Conservation (phyloP, 2,888 invertebrate genomes). For the Eustalomyia histrio region DNA sequence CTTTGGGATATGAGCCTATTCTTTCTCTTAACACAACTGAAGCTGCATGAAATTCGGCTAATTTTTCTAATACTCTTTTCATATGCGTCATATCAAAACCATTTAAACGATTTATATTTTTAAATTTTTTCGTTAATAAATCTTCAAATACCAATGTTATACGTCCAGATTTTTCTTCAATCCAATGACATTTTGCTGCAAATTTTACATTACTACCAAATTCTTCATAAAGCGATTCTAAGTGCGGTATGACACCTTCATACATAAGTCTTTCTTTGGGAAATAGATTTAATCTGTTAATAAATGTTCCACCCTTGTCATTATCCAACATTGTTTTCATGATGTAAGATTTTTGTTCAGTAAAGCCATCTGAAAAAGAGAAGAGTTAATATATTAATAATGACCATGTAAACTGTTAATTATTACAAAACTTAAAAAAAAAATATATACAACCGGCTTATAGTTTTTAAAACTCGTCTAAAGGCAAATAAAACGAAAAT, state of each 20-base stretch:
- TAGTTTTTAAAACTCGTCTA: too few relatives aligned
- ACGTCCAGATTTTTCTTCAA: constrained; percentile 71
- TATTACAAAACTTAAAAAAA: too few relatives aligned
- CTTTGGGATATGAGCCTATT: constrained; percentile 72
- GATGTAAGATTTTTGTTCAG: constrained; percentile 73
- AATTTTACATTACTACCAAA: constrained; percentile 70
- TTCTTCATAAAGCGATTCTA: constrained; percentile 74
- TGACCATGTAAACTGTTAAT: too few relatives aligned
- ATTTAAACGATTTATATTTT: constrained; percentile 74
- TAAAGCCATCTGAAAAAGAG: constrained; percentile 71
- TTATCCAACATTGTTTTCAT: constrained; percentile 74
- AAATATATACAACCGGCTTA: too few relatives aligned
- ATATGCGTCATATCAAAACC: constrained; percentile 76
- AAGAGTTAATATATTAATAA: neutral
- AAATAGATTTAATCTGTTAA: constrained; percentile 75
- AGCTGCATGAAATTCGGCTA: constrained; percentile 78
- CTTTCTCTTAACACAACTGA: constrained; percentile 73
- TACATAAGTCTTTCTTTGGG: constrained; percentile 77
- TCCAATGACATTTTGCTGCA: constrained; percentile 74
- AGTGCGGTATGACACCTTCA: constrained; percentile 72
- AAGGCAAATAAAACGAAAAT: too few relatives aligned
- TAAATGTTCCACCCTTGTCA: constrained; percentile 71
- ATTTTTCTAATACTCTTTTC: constrained; percentile 73
- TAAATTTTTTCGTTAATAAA: constrained; percentile 72
- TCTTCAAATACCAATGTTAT: constrained; percentile 76